Evolutionary conservation across 2,888 invertebrate species (phyloP), one percentile per base, ranked within the genome.

Genomic region (Thymelicus acteon): DNA sequence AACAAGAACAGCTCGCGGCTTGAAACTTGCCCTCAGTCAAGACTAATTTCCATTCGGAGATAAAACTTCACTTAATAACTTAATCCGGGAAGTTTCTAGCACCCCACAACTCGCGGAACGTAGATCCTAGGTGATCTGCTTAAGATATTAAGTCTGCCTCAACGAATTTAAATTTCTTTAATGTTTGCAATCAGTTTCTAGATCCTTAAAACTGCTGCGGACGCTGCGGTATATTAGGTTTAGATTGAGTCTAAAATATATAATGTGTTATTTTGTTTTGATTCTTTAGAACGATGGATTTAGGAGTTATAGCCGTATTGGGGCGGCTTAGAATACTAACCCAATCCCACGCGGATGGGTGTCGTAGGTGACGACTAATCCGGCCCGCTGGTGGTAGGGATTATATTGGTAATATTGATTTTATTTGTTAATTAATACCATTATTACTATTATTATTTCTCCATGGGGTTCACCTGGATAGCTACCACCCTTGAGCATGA

Each of bases 41-140:
- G 54, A 52, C 64, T 64, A 60, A 60, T 60, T 64, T 54, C 40
- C 39, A 54, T 54, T 54, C 40, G 12, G 10, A 52, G 63, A 63
- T 63, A 54, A 54, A 64, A 64, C 64, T 54, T 64, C 39, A 40
- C 19, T 64, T 64, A 64, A 52, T 64, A 64, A 64, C 19, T 64
- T 64, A 54, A 64, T 64, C 64, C 54, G 10, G 47, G 3, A 52
- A 64, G 40, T 52, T 54, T 37, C 15, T 8, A 13, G 57, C 13
- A 57, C 7, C 15, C 60, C 58, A n/a, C 58, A 39, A 58, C n/a
- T 58, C 58, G n/a, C 10, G 54, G 24, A 24, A 62, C 62, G 31
- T 24, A 19, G 48, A 49, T 15, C 49, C 52, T 52, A 63, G 63
- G 49, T 61, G 61, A 61, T 63, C 52, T 63, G 37, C n/a, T 52